A percentile compares a stretch with the other conserved stretches of the same genome.
Conservation (phyloP, 1,140 invertebrate genomes). For the Drosophila prosaltans region DNA sequence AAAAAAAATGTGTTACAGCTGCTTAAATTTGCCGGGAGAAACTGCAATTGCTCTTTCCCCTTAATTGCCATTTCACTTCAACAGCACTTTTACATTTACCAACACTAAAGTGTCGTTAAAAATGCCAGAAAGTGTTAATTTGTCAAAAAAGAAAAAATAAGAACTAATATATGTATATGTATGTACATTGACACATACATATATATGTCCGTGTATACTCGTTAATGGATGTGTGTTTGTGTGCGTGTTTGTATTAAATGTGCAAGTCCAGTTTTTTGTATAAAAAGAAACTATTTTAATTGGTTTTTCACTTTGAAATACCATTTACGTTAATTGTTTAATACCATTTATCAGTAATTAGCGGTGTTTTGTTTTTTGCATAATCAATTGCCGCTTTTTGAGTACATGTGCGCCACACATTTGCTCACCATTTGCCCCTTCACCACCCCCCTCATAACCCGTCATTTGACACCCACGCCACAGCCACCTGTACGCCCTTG, state of each 20-base stretch:
- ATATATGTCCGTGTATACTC: not conserved
- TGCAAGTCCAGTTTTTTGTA: not conserved
- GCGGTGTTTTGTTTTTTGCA: slow-evolving; percentile 55
- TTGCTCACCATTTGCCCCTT: slow-evolving; percentile 5
- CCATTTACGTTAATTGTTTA: slow-evolving; percentile 4
- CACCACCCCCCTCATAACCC: slow-evolving; percentile 15
- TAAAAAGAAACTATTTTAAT: slow-evolving; percentile 28
- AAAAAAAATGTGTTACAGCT: not conserved
- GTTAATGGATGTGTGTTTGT: not conserved
- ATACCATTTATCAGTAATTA: slow-evolving; percentile 30
- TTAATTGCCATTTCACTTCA: not conserved
- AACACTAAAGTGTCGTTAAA: slow-evolving; percentile 1
- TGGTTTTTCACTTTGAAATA: slow-evolving; percentile 1
- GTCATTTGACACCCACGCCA: slow-evolving; percentile 53
- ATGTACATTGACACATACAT: not conserved
- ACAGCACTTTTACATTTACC: slow-evolving; percentile 3
- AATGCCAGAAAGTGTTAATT: slow-evolving; percentile 6
- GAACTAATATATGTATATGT: not conserved
- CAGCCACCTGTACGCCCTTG: slow-evolving; percentile 79
- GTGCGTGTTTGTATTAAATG: slow-evolving; percentile 4
- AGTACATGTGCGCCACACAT: slow-evolving; percentile 67
- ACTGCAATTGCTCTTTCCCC: slow-evolving; percentile 10
- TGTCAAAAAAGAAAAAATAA: slow-evolving; percentile 7
- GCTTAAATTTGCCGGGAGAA: slow-evolving; percentile 18
- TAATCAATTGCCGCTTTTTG: slow-evolving; percentile 60